Evolutionary conservation across 2,888 invertebrate species (phyloP), one percentile per base, ranked within the genome.

Genomic region (Leptopilina myrica): DNA sequence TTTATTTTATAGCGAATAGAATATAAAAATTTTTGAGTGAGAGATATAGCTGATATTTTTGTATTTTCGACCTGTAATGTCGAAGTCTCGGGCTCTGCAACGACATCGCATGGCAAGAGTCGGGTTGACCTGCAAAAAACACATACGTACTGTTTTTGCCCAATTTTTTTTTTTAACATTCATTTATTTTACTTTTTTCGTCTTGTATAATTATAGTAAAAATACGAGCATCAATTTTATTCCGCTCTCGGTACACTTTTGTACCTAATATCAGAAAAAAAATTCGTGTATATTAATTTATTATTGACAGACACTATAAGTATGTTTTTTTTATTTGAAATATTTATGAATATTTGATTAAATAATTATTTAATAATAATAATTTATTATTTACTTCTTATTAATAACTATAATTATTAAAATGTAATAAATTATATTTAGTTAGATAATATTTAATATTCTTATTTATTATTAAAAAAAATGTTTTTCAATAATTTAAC

Each of bases 41-140:
- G 81, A 85, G 76, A 81, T 49, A 80, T 78, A 81, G 69, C 46
- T 83, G 81, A 81, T 20, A 20, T 20, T 79, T 86, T 86, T 86
- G 84, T 76, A 85, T 82, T 86, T 89, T 90, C 91, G 95, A 96
- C 95, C 96, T 95, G 95, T 96, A 95, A 93, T 96, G 95, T 92
- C 96, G 95, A 93, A 95, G 95, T 93, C 95, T 94, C 92, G 95
- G 95, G 87, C 90, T 91, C 91, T 89, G 91, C 91, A 90, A 87
- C 90, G 91, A 91, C 91, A 91, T 91, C 91, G 91, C 91, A 91
- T 91, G 91, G 89, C 90, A 91, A 89, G 90, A 89, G 85, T 86
- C 88, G 89, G 90, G 89, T 89, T 89, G 88, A 91, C 89, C 91
- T 91, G 85, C 75, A 87, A 91, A 91, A 91, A 85, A 91, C 82